Conservation (phyloP, 2,113 vertebrate genomes). For the Aplodontia rufa region DNA sequence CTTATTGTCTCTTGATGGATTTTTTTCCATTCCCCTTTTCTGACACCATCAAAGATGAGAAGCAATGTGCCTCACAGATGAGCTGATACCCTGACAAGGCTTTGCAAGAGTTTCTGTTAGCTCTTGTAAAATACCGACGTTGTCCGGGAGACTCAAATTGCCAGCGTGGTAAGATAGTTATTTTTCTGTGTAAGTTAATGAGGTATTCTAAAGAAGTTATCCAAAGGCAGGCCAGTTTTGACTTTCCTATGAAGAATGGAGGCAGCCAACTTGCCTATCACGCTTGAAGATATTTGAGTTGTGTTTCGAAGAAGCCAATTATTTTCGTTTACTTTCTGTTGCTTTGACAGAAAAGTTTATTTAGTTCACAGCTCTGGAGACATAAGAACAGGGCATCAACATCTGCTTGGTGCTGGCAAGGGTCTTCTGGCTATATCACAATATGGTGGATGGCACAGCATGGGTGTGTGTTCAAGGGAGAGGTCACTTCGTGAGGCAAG, state of each 20-base stretch:
- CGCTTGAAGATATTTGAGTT: not conserved
- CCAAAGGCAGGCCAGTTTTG: not conserved
- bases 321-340: not conserved
- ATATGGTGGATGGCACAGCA: not conserved
- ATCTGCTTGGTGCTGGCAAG: not conserved
- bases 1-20: slow-evolving; percentile 68
- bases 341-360: not conserved
- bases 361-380: not conserved
- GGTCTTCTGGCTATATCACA: too few relatives aligned
- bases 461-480: not conserved
- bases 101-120: slow-evolving; percentile 14
- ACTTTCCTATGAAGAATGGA: not conserved
- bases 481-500: too few relatives aligned
- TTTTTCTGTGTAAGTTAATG: not conserved
- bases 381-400: not conserved
- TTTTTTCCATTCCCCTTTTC: slow-evolving; percentile 62
- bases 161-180: not conserved
- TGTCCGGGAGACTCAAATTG: slow-evolving; percentile 61
- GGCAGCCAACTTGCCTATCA: not conserved
- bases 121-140: slow-evolving; percentile 74
- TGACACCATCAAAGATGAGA: slow-evolving; percentile 77
- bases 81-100: slow-evolving; percentile 71
- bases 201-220: not conserved
- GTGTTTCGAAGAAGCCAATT: not conserved
- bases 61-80: slow-evolving; percentile 60